These are phyloP conservation scores for Pionites leucogaster DNA, from an alignment of 2,113 vertebrate species.

Conservation along the genomic window DNA sequence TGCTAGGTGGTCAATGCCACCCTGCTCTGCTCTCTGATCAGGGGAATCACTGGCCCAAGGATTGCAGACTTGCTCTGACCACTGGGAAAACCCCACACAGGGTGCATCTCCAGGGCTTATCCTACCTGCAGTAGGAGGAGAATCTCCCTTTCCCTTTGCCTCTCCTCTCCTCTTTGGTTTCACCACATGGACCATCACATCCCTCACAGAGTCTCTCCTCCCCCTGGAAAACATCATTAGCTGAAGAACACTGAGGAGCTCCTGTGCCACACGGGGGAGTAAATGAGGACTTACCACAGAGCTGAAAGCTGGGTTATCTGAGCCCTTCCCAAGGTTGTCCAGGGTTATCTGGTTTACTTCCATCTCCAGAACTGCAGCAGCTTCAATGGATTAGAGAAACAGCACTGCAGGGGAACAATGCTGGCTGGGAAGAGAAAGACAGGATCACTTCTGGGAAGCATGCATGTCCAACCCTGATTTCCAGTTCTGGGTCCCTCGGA, in stretches of 20 bases:
- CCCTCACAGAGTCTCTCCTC: not conserved
- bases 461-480: not conserved
- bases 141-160: not conserved
- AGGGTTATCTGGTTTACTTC: conserved; percentile 17
- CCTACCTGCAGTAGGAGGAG: conserved; percentile 29
- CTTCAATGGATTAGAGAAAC: not conserved
- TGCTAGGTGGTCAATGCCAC: rapidly evolving
- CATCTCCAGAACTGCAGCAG: conserved; percentile 5
- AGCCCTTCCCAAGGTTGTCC: not conserved
- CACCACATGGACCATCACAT: not conserved
- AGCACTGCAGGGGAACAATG: rapidly evolving
- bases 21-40: not conserved
- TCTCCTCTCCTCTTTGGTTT: not conserved
- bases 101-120: not conserved
- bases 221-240: conserved; percentile 13
- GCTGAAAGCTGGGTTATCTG: conserved; percentile 33
- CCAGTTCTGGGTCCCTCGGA: not conserved
- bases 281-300: not conserved
- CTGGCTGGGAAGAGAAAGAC: not conserved
- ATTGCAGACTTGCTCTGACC: not conserved
- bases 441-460: not conserved
- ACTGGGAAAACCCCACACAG: not conserved
- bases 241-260: not conserved
- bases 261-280: rapidly evolving
- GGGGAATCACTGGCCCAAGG: not conserved